phyloP scores from a whole-genome alignment of 2,888 invertebrate genomes.

The Drosophila anomalata region DNA sequence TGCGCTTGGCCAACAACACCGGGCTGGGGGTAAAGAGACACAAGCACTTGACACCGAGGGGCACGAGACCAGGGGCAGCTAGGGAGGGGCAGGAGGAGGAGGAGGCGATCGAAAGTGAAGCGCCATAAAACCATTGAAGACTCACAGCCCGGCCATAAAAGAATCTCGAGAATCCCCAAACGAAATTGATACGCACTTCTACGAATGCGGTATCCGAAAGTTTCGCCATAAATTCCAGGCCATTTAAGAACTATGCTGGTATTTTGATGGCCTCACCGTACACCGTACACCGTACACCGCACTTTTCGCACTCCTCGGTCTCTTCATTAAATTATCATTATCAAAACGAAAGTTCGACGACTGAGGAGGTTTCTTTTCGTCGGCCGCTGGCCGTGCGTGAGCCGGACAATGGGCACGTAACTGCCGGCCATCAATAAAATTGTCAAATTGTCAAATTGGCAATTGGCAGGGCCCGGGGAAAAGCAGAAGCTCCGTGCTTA shows the following conservation, averaged over 20 bases:
- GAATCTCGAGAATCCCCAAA: constrained; percentile 64
- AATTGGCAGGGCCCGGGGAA: constrained; percentile 27
- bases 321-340: constrained; percentile 57
- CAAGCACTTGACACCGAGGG: constrained; percentile 24
- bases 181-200: constrained; percentile 42
- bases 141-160: constrained; percentile 35
- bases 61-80: background rate
- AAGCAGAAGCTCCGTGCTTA: constrained; percentile 3
- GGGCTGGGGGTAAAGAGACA: background rate
- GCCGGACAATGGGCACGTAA: constrained; percentile 62
- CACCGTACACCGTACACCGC: background rate
- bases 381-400: constrained; percentile 28
- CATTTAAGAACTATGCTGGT: background rate
- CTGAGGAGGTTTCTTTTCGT: constrained; percentile 5
- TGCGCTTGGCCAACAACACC: constrained; percentile 4
- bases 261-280: background rate
- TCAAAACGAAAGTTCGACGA: constrained; percentile 68
- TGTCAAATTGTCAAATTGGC: constrained; percentile 77
- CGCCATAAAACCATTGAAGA: constrained; percentile 34
- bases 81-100: background rate
- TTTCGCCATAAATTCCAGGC: background rate
- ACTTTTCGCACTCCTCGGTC: background rate
- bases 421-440: constrained; percentile 66
- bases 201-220: constrained; percentile 17
- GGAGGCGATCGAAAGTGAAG: constrained; percentile 42